phyloP scores from a whole-genome alignment of 2,888 invertebrate species.

The Sphinx pinastri region DNA sequence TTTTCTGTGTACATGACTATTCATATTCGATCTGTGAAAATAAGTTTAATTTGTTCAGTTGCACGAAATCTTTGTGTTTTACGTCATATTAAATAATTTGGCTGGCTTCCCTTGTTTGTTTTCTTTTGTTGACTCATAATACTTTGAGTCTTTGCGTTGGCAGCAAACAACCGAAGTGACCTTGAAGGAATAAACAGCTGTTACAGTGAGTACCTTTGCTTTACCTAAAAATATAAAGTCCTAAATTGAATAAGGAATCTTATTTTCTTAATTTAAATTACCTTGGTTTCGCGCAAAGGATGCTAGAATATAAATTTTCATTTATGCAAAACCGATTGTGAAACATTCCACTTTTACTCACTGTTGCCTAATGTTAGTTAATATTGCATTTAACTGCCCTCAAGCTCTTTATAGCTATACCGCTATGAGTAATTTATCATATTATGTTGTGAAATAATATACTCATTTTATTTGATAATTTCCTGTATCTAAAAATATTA shows the following conservation, averaged over 20 bases:
- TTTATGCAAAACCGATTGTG: background rate
- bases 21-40: constrained; percentile 10
- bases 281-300: background rate
- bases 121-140: constrained; percentile 68
- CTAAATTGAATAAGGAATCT: constrained; percentile 18
- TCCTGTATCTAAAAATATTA: background rate
- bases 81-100: constrained; percentile 77
- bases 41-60: constrained; percentile 62
- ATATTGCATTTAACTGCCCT: background rate
- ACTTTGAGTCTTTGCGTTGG: constrained; percentile 55
- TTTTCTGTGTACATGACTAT: constrained; percentile 27
- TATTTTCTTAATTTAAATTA: constrained; percentile 36
- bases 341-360: background rate
- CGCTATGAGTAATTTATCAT: background rate
- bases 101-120: constrained; percentile 66
- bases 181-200: constrained; percentile 75
- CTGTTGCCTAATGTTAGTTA: background rate
- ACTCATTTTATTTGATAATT: no score
- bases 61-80: constrained; percentile 62
- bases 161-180: constrained; percentile 60
- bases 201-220: constrained; percentile 56
- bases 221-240: constrained; percentile 30
- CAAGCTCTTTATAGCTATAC: no score
- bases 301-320: background rate
- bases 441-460: background rate